Conservation (phyloP, 2,797 vertebrate species). For the Betta splendens region DNA sequence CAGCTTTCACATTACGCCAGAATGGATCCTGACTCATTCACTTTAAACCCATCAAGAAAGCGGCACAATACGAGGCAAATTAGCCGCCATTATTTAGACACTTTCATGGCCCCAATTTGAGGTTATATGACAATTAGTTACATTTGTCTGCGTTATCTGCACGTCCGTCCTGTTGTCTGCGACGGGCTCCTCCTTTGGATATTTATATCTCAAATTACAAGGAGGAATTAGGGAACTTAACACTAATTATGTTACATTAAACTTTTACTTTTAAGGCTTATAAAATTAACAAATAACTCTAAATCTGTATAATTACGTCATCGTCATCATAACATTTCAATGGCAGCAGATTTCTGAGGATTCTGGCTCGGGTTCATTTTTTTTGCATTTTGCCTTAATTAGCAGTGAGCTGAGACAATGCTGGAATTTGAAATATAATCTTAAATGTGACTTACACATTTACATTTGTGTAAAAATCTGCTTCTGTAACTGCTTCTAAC, state of each 20-base stretch:
- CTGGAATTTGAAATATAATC: no score
- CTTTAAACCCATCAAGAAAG: conserved; percentile 68
- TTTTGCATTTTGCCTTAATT: no score
- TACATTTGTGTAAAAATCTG: no score
- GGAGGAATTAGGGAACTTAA: conserved; percentile 13
- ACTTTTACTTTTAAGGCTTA: conserved; percentile 1
- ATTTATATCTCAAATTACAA: conserved; percentile 12
- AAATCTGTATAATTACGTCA: background rate
- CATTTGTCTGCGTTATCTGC: conserved; percentile 53
- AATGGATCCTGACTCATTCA: conserved; percentile 75
- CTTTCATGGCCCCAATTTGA: conserved; percentile 56
- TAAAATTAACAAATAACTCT: conserved; percentile 7
- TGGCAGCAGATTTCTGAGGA: background rate
- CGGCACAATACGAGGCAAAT: conserved; percentile 73
- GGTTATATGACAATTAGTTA: conserved; percentile 64
- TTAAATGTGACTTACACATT: no score
- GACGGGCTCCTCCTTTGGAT: conserved; percentile 4
- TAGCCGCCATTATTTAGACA: conserved; percentile 73
- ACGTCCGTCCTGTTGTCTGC: conserved; percentile 6
- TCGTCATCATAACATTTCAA: background rate
- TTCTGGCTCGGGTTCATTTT: no score
- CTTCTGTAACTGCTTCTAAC: no score
- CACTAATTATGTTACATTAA: background rate
- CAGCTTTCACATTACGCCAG: conserved; percentile 71
- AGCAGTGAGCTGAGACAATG: no score